phyloP scores from a whole-genome alignment of 2,113 vertebrate genomes.

The Podarcis cretensis region DNA sequence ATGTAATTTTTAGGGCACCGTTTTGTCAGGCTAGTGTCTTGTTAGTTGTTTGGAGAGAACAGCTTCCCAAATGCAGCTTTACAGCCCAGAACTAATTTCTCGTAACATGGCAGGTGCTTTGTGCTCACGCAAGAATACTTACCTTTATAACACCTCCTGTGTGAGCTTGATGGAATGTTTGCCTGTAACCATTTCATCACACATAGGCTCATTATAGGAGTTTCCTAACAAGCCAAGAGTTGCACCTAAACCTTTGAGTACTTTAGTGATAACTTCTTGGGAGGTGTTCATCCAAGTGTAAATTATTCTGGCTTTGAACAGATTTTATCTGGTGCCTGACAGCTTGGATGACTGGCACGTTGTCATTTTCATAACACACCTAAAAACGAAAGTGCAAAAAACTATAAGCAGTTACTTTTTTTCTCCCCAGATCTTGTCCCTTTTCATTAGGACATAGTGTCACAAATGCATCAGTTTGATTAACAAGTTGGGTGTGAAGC shows the following conservation, averaged over 20 bases:
- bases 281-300: slow-evolving; percentile 79
- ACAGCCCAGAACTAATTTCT: slow-evolving; percentile 37
- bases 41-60: slow-evolving; percentile 1
- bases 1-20: background rate
- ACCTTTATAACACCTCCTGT: slow-evolving; percentile 7
- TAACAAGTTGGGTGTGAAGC: background rate
- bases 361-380: slow-evolving; percentile 84
- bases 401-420: slow-evolving; percentile 54
- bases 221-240: slow-evolving; percentile 56
- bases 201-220: slow-evolving; percentile 45
- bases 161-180: slow-evolving; percentile 48
- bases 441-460: slow-evolving; percentile 47
- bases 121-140: background rate
- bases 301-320: slow-evolving; percentile 76
- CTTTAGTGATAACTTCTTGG: slow-evolving; percentile 73
- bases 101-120: slow-evolving; percentile 40
- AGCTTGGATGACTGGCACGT: slow-evolving; percentile 83
- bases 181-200: slow-evolving; percentile 57
- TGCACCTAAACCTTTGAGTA: slow-evolving; percentile 66
- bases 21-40: slow-evolving; percentile 34
- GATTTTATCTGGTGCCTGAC: slow-evolving; percentile 73
- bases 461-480: slow-evolving; percentile 55
- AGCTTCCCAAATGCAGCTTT: slow-evolving; percentile 44
- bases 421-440: slow-evolving; percentile 49
- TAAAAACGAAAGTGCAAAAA: slow-evolving; percentile 76